phyloP scores from a whole-genome alignment of 2,888 invertebrate genomes.

The Pedicia rivosa region DNA sequence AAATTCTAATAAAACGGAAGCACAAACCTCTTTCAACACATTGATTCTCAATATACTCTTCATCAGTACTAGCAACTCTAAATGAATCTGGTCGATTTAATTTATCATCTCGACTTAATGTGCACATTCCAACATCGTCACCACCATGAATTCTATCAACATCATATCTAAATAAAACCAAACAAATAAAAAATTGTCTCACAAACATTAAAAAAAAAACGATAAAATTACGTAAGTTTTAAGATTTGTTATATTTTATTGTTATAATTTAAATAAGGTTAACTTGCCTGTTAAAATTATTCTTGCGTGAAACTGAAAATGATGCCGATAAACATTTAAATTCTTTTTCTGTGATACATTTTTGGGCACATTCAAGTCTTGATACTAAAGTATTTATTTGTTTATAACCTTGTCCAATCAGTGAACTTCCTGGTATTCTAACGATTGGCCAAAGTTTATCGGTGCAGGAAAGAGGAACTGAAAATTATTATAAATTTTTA shows the following conservation, averaged over 20 bases:
- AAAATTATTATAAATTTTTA: neutral
- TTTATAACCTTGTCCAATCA: constrained; percentile 48
- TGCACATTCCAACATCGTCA: constrained; percentile 40
- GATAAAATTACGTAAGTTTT: no score
- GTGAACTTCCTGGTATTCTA: constrained; percentile 53
- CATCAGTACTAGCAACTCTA: constrained; percentile 53
- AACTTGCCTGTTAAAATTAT: constrained; percentile 27
- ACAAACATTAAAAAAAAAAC: constrained; percentile 8
- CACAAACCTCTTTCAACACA: constrained; percentile 51
- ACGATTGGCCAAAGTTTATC: constrained; percentile 60
- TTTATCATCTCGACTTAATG: constrained; percentile 55
- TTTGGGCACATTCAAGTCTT: constrained; percentile 50
- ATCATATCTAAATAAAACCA: neutral
- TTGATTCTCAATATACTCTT: constrained; percentile 73
- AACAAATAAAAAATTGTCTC: constrained; percentile 14
- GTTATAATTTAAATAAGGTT: neutral
- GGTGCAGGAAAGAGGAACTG: constrained; percentile 38
- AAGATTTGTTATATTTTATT: no score
- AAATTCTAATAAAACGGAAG: no score
- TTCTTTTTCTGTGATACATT: constrained; percentile 36
- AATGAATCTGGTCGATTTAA: constrained; percentile 63
- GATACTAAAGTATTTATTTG: constrained; percentile 43
- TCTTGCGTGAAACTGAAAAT: constrained; percentile 32
- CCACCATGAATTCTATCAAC: neutral
- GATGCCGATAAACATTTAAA: constrained; percentile 40